Evolutionary conservation across 1,140 invertebrate species (phyloP).

Genomic region (Chelonus insularis): DNA sequence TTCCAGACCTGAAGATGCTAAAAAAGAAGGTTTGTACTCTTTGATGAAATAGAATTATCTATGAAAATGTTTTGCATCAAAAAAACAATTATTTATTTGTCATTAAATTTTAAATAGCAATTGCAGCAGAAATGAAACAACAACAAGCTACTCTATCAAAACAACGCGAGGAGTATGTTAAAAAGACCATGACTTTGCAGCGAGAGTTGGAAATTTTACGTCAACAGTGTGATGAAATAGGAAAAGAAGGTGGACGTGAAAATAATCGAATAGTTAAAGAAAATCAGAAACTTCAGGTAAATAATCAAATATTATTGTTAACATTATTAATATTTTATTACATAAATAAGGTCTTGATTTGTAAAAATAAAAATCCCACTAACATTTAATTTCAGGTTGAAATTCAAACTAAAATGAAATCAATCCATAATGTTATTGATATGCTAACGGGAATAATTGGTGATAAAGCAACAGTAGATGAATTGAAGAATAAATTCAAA

Average conservation of each 20-base stretch:
- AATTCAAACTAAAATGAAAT: slow-evolving; percentile 81
- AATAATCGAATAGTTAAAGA: slow-evolving; percentile 75
- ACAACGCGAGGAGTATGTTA: slow-evolving; percentile 77
- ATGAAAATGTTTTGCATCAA: too few species aligned
- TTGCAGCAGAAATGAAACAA: slow-evolving; percentile 78
- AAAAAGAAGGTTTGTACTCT: slow-evolving; percentile 53
- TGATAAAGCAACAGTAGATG: slow-evolving; percentile 63
- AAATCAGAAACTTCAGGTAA: slow-evolving; percentile 80
- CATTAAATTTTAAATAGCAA: slow-evolving; percentile 55
- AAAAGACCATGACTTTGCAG: slow-evolving; percentile 70
- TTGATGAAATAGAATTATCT: too few species aligned
- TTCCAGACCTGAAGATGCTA: slow-evolving; percentile 52
- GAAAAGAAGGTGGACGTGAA: slow-evolving; percentile 66
- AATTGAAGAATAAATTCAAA: slow-evolving; percentile 53
- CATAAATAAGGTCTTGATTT: too few species aligned
- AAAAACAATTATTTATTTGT: slow-evolving; percentile 4
- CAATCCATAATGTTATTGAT: slow-evolving; percentile 80
- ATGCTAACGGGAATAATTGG: slow-evolving; percentile 80
- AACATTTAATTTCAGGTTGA: slow-evolving; percentile 67
- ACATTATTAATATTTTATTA: neutral
- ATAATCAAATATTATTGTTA: slow-evolving; percentile 17
- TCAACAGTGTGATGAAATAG: slow-evolving; percentile 75
- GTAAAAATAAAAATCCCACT: too few species aligned
- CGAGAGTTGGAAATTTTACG: slow-evolving; percentile 76
- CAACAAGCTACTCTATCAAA: slow-evolving; percentile 76